Percentiles rank a stretch among this genome's conserved stretches.
Evolutionary conservation across 2,888 invertebrate species (phyloP).

Genomic region (Pyrrhia umbra): DNA sequence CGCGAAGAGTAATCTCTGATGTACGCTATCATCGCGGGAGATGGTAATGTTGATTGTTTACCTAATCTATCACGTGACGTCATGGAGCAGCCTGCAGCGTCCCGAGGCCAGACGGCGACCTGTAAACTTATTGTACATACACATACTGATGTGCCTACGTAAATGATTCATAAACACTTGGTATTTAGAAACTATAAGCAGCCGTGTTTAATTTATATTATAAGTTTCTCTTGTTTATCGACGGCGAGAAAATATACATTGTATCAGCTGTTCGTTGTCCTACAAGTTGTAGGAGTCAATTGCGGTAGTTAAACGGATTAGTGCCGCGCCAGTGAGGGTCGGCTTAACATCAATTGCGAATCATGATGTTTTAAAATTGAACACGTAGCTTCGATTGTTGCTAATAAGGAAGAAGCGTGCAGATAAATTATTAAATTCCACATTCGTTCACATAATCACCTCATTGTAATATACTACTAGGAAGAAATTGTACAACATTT

Average conservation of each 20-base stretch:
- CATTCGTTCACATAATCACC: slow-evolving; percentile 47
- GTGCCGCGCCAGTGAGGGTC: slow-evolving; percentile 10
- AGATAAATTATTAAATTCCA: slow-evolving; percentile 42
- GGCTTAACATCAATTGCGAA: slow-evolving; percentile 15
- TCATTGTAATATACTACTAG: slow-evolving; percentile 39
- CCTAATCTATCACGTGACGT: slow-evolving; percentile 77
- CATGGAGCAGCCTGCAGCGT: slow-evolving; percentile 62
- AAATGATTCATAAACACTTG: slow-evolving; percentile 56
- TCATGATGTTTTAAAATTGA: slow-evolving; percentile 14
- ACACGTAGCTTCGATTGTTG: slow-evolving; percentile 17
- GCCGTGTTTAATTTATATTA: slow-evolving; percentile 48
- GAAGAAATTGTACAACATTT: slow-evolving; percentile 51
- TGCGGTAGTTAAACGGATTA: slow-evolving; percentile 42
- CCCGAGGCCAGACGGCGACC: slow-evolving; percentile 71
- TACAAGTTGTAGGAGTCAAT: slow-evolving; percentile 41
- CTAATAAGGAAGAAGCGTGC: slow-evolving; percentile 36
- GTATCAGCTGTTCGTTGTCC: slow-evolving; percentile 53
- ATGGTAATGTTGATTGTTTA: slow-evolving; percentile 71
- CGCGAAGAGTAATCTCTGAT: slow-evolving; percentile 60
- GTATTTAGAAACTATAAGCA: slow-evolving; percentile 54
- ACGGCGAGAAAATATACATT: slow-evolving; percentile 49
- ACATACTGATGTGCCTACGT: slow-evolving; percentile 41
- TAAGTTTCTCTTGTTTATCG: slow-evolving; percentile 45
- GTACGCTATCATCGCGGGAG: slow-evolving; percentile 61
- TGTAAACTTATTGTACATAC: slow-evolving; percentile 58